phyloP scores from a whole-genome alignment of 1,140 invertebrate species.

The Diabrotica undecimpunctata region DNA sequence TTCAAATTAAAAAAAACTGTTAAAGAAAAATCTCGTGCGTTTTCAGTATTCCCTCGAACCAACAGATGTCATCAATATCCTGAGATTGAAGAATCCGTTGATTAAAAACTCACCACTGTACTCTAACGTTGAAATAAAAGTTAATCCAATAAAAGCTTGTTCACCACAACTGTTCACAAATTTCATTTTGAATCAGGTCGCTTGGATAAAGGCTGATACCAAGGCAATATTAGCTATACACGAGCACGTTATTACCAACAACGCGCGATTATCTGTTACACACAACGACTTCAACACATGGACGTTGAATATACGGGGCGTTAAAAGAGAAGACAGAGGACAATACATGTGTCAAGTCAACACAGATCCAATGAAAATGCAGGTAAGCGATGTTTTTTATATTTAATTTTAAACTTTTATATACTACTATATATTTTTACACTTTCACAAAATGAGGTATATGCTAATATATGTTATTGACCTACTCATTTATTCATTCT shows the following conservation, averaged over 20 bases:
- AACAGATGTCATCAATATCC: conserved; percentile 3
- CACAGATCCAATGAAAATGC: conserved; percentile 89
- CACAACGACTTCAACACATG: conserved; percentile 84
- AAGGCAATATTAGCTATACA: conserved; percentile 89
- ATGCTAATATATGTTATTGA: too few species aligned
- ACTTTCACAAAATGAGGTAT: too few species aligned
- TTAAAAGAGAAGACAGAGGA: conserved; percentile 79
- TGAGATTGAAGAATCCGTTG: conserved; percentile 10
- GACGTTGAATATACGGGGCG: conserved; percentile 79
- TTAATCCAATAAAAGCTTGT: conserved; percentile 21
- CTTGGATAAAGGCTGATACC: conserved; percentile 89
- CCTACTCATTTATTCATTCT: too few species aligned
- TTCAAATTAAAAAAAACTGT: conserved; percentile 1
- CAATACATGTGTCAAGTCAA: conserved; percentile 93
- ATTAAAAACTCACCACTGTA: conserved; percentile 4
- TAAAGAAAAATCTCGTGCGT: background rate
- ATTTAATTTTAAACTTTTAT: background rate
- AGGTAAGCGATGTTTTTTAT: conserved; percentile 57
- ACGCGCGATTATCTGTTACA: conserved; percentile 78
- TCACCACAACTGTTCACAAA: conserved; percentile 23
- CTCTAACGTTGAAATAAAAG: conserved; percentile 16
- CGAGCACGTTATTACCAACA: conserved; percentile 89
- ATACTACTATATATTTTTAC: too few species aligned
- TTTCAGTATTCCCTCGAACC: background rate
- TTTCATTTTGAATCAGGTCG: conserved; percentile 62